A percentile compares a stretch with the other conserved stretches of the same genome.
Conservation (phyloP, 92 coral and sea anemone species). For the Virgularia gustaviana region DNA sequence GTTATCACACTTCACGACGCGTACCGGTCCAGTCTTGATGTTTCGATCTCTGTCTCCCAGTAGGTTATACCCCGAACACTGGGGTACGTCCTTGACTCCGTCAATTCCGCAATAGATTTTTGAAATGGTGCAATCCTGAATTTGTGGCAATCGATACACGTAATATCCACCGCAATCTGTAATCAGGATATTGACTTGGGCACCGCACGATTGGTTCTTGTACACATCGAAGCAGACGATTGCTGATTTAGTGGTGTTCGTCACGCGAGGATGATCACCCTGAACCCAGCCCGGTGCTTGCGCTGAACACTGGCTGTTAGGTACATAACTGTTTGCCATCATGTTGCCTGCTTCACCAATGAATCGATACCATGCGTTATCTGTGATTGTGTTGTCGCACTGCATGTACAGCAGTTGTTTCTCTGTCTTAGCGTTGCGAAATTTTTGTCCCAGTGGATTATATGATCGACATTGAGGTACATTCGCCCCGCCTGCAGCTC, state of each 20-base stretch:
- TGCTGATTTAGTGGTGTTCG: background rate
- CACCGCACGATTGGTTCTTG: background rate
- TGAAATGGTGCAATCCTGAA: background rate
- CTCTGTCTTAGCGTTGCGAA: background rate
- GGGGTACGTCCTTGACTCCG: background rate
- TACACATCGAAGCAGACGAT: conserved; percentile 33
- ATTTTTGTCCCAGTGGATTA: background rate
- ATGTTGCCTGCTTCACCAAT: conserved; percentile 44
- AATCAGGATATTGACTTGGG: background rate
- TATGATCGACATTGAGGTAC: conserved; percentile 5
- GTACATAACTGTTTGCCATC: conserved; percentile 31
- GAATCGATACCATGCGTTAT: conserved; percentile 48
- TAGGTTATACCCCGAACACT: background rate
- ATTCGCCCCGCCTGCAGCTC: background rate
- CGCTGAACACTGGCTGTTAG: conserved; percentile 26
- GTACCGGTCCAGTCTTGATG: background rate
- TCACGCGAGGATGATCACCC: conserved; percentile 34
- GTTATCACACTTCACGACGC: conserved; percentile 18
- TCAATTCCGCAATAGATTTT: conserved; percentile 6
- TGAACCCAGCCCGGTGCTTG: conserved; percentile 40
- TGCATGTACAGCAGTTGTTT: background rate
- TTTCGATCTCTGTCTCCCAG: conserved; percentile 1
- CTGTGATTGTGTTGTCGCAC: conserved; percentile 25
- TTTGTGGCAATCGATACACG: conserved; percentile 27
- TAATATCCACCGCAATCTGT: conserved; percentile 28